Percentiles rank a stretch among this genome's conserved stretches.
phyloP scores from a whole-genome alignment of 1,140 invertebrate genomes.

The Dreissena polymorpha region DNA sequence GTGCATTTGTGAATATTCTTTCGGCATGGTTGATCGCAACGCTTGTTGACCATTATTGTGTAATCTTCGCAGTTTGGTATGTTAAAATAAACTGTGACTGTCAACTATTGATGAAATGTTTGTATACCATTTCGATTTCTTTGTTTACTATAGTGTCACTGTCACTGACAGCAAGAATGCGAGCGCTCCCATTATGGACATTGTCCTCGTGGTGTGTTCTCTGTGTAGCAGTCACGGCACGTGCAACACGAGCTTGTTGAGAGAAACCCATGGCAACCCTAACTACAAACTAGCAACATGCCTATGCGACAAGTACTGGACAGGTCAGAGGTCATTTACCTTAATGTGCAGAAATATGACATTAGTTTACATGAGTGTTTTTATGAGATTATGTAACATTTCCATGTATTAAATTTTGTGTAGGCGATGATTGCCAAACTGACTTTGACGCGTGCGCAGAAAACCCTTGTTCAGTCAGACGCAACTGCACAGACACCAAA shows the following conservation, averaged over 20 bases:
- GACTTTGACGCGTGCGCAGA: neutral
- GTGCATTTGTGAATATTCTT: too few relatives aligned
- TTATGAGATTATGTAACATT: neutral
- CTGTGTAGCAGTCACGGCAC: too few relatives aligned
- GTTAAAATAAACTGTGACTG: neutral
- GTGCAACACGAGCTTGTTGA: too few relatives aligned
- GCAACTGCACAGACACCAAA: too few relatives aligned
- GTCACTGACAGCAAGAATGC: constrained; percentile 35
- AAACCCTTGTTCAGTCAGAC: too few relatives aligned
- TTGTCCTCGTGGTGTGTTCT: too few relatives aligned
- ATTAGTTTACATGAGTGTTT: neutral
- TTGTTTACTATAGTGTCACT: neutral
- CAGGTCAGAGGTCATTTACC: neutral
- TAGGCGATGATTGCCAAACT: neutral
- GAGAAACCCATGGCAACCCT: constrained; percentile 25
- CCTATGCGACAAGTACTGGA: constrained; percentile 14
- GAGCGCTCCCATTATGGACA: too few relatives aligned
- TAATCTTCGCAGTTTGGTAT: neutral
- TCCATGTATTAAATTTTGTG: neutral
- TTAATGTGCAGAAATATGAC: neutral
- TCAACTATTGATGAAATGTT: neutral
- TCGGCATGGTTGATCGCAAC: neutral
- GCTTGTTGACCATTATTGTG: neutral
- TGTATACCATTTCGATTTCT: neutral
- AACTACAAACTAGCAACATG: constrained; percentile 44